Conservation (phyloP, 2,797 vertebrate genomes). For the Vultur gryphus region DNA sequence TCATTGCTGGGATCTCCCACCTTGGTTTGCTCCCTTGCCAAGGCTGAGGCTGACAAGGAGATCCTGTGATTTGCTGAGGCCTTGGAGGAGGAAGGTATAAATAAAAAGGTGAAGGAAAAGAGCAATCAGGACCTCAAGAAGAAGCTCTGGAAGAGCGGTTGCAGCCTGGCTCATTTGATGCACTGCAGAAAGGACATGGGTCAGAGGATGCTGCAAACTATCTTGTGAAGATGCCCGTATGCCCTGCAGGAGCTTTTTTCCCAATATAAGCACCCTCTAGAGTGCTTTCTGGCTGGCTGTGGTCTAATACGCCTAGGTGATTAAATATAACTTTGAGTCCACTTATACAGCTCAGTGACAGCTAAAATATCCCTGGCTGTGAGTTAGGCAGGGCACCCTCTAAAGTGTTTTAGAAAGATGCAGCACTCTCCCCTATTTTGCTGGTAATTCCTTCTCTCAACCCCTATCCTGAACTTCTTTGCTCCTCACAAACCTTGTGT, state of each 20-base stretch:
- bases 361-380: not conserved
- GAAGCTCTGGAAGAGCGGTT: not conserved
- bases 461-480: not conserved
- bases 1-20: not conserved
- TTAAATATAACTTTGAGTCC: not conserved
- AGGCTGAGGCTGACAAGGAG: not conserved
- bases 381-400: not conserved
- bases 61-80: not conserved
- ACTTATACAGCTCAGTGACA: not conserved
- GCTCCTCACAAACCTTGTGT: not conserved
- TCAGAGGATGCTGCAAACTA: not conserved
- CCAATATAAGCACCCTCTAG: not conserved
- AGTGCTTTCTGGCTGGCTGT: not conserved
- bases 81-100: not conserved
- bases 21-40: not conserved
- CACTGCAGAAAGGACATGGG: rapidly evolving
- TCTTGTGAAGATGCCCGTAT: rapidly evolving
- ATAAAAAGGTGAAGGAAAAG: not conserved
- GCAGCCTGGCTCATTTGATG: not conserved
- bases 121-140: not conserved
- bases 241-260: not conserved
- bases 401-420: not conserved
- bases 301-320: not conserved
- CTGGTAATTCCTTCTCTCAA: not conserved
- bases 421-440: not conserved